Evolutionary conservation across 2,113 vertebrate genomes (phyloP).

Genomic region (Sander vitreus): DNA sequence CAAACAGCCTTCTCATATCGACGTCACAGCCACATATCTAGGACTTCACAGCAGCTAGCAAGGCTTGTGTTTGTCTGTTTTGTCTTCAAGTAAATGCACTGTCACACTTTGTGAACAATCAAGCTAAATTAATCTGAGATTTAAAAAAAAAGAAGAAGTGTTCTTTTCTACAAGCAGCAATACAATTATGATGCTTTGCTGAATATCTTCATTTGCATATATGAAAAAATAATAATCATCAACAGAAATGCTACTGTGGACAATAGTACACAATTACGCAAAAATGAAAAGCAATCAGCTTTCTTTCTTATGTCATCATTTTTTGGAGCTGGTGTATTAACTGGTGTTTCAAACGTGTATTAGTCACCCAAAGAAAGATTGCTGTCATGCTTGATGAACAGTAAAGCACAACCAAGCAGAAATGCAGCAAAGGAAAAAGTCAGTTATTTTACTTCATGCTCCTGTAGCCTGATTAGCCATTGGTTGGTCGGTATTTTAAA

Average conservation of each 20-base stretch:
- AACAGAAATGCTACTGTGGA: constrained; percentile 17
- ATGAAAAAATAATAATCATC: constrained; percentile 6
- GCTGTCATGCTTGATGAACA: constrained; percentile 64
- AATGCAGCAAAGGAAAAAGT: constrained; percentile 35
- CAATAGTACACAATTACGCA: constrained; percentile 48
- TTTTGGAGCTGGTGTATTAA: constrained; percentile 41
- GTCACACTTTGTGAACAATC: constrained; percentile 10
- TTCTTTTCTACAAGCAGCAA: not conserved
- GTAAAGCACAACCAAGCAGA: constrained; percentile 59
- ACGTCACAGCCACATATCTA: not conserved
- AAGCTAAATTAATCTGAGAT: constrained; percentile 19
- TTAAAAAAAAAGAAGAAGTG: not conserved
- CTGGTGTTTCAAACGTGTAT: constrained; percentile 43
- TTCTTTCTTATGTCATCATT: constrained; percentile 52
- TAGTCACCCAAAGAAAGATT: constrained; percentile 53
- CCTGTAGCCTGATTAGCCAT: constrained; percentile 38
- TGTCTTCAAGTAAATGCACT: constrained; percentile 7
- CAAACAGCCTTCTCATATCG: constrained; percentile 1
- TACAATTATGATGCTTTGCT: constrained; percentile 15
- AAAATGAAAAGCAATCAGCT: constrained; percentile 49
- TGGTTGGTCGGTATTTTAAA: not conserved
- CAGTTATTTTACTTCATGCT: constrained; percentile 45
- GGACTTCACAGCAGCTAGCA: constrained; percentile 1
- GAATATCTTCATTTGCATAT: constrained; percentile 37
- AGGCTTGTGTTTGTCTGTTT: constrained; percentile 9